Percentiles rank a stretch among this genome's conserved stretches.
These are phyloP conservation scores for Leptocoma aspasia DNA, from an alignment of 2,113 vertebrate genomes.

Conservation along the genomic window DNA sequence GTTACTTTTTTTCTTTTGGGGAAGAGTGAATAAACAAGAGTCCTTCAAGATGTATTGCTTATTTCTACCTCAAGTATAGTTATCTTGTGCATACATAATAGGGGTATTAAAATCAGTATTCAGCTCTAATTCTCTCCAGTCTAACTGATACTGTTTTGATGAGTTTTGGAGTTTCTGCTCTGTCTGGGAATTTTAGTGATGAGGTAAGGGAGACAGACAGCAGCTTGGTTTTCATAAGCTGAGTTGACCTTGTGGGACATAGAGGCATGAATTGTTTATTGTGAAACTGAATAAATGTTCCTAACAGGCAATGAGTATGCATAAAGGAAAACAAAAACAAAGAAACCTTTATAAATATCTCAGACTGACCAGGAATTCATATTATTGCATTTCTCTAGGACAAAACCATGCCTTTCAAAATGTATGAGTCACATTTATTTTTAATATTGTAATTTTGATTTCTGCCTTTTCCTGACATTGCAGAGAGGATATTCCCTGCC, in stretches of 20 bases:
- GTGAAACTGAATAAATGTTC: background rate
- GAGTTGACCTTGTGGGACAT: conserved; percentile 44
- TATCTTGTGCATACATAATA: conserved; percentile 20
- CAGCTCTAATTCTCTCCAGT: conserved; percentile 8
- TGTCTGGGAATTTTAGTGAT: conserved; percentile 52
- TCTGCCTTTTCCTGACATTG: background rate
- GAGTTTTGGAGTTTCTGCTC: conserved; percentile 48
- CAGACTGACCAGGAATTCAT: background rate
- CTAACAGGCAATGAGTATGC: background rate
- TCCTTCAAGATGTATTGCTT: conserved; percentile 31
- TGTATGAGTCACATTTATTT: background rate
- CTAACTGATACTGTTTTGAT: conserved; percentile 50
- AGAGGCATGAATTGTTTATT: conserved; percentile 22
- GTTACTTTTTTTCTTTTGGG: conserved; percentile 10
- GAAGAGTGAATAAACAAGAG: conserved; percentile 56
- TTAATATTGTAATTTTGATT: background rate
- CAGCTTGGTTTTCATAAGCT: conserved; percentile 41
- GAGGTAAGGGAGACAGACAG: conserved; percentile 26
- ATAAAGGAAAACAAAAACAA: background rate
- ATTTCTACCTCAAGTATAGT: conserved; percentile 33
- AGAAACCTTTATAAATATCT: background rate
- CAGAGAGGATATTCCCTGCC: background rate
- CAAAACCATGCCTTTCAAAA: background rate
- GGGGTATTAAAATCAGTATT: conserved; percentile 48
- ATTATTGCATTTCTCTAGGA: background rate